Evolutionary conservation across 1,140 invertebrate genomes (phyloP).

Genomic region (Listronotus oregonensis): DNA sequence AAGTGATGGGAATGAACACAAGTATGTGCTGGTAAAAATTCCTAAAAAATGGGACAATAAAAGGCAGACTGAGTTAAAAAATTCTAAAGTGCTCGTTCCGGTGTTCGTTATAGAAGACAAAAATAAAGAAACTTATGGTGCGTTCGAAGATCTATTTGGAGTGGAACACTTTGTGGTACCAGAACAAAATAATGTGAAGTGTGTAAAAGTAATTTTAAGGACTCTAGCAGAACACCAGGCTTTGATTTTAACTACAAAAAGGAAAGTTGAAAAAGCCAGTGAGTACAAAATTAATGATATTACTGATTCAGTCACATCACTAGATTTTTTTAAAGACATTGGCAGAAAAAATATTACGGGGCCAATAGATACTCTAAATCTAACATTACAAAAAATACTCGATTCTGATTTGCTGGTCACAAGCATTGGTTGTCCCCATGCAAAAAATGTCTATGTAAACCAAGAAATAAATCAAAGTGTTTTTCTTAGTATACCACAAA

Average conservation of each 20-base stretch:
- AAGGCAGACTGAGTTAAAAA: no score
- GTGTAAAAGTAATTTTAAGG: constrained; percentile 3
- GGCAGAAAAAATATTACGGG: background rate
- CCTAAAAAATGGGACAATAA: no score
- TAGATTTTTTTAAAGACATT: constrained; percentile 4
- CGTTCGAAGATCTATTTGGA: background rate
- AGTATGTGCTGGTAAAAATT: no score
- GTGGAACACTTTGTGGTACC: background rate
- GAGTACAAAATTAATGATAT: background rate
- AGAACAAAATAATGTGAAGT: constrained; percentile 1
- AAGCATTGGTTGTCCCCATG: constrained; percentile 3
- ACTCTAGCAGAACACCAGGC: constrained; percentile 13
- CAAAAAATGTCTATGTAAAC: constrained; percentile 16
- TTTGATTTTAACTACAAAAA: background rate
- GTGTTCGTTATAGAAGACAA: constrained; percentile 3
- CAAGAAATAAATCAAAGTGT: background rate
- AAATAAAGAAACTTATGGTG: background rate
- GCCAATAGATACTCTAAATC: constrained; percentile 4
- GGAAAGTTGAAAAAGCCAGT: background rate
- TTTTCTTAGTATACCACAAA: background rate
- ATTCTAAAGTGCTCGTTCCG: background rate
- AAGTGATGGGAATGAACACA: no score
- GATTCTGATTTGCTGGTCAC: background rate
- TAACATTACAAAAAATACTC: constrained; percentile 2
- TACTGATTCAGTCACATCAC: background rate